Evolutionary conservation across 2,888 invertebrate genomes (phyloP), one percentile per base, ranked within the genome.

Genomic region (Tanytarsus gracilentus): DNA sequence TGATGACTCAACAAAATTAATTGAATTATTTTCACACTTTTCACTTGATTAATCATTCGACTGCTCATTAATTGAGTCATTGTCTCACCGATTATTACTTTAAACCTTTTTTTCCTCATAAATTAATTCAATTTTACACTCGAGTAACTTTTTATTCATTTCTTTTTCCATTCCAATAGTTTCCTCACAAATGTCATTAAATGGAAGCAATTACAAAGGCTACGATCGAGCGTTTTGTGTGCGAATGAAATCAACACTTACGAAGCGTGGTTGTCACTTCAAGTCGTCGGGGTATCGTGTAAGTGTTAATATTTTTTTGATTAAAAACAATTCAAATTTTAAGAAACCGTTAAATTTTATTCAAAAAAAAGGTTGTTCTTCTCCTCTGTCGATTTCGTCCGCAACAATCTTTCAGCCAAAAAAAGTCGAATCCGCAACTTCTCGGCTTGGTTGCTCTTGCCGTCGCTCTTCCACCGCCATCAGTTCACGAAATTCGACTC

Each of bases 161-260:
- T 29, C 29, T 18, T 58, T 62, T 39, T 59, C 62, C 67, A 70
- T 69, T 64, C 69, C 72, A 72, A 63, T 77, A 91, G 92, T 92
- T 65, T 86, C 91, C 60, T 82, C 90, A 64, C 81, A 86, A 70
- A 92, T 92, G 92, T 82, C 83, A 60, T 75, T 91, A 11, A 82
- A 81, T 62, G 81, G 83, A 61, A 77, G 80, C 60, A 76, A 82
- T 64, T 93, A 85, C 76, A 86, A 88, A 70, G 93, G 93, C 36
- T 83, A 89, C 76, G 93, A 94, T 68, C 77, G 94, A 68, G 90
- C 93, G 44, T 94, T 95, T 76, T 97, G 96, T 75, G 81, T 97
- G 52, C 81, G 97, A 65, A 97, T 97, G 96, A 97, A 97, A 73
- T 97, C 97, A 61, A 97, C 97, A 0, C 79, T 97, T 63, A 96